Conservation (phyloP, 2,797 vertebrate species). For the Adelosebastes latens region DNA sequence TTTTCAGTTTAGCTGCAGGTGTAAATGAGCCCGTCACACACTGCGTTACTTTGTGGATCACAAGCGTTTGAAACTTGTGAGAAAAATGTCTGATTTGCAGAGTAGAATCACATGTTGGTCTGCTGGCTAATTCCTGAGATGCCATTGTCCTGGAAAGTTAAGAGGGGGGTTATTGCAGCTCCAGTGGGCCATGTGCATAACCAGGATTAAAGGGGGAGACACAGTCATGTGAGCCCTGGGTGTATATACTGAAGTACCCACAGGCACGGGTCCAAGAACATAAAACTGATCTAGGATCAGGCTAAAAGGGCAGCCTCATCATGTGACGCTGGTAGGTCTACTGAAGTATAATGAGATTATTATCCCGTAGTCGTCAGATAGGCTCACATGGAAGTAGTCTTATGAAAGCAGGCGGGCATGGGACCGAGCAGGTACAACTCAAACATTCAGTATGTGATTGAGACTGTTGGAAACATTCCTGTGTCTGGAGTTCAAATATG, state of each 20-base stretch:
- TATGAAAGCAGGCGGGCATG: constrained; percentile 28
- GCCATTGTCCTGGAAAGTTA: constrained; percentile 69
- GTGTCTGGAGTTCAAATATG: background rate
- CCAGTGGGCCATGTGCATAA: constrained; percentile 41
- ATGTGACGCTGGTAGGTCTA: constrained; percentile 69
- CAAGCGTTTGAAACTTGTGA: constrained; percentile 64
- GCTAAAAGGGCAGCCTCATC: constrained; percentile 23
- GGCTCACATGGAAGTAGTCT: constrained; percentile 54
- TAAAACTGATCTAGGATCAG: constrained; percentile 29
- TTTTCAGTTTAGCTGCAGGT: constrained; percentile 4
- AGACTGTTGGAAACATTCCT: background rate
- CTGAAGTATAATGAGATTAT: constrained; percentile 80
- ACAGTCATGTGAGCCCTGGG: constrained; percentile 69
- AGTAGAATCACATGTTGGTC: constrained; percentile 82
- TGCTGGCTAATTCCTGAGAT: constrained; percentile 81
- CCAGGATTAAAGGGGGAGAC: constrained; percentile 64
- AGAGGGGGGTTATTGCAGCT: constrained; percentile 57
- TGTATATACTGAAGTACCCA: constrained; percentile 20
- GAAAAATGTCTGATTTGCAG: constrained; percentile 56
- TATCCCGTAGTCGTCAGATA: constrained; percentile 65
- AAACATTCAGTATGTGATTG: background rate
- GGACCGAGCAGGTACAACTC: constrained; percentile 41
- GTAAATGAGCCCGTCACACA: background rate
- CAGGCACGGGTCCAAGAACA: constrained; percentile 18
- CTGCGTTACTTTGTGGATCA: constrained; percentile 38